These are phyloP conservation scores for Leucosticte australis DNA, from an alignment of 2,113 vertebrate species.

Conservation along the genomic window DNA sequence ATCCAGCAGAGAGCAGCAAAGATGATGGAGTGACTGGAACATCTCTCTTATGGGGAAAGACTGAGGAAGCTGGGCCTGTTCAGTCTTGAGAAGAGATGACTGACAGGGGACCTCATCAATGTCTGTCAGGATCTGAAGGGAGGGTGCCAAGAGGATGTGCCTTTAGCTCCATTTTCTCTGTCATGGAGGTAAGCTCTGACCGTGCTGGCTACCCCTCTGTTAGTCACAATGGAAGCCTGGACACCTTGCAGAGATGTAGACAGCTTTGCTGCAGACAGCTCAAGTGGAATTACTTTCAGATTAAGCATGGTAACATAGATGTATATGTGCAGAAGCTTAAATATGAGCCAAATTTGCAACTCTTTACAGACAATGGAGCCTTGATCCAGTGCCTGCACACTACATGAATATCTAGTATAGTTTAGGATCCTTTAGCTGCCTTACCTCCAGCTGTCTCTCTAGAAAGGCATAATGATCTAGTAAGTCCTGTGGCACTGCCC, in stretches of 20 bases:
- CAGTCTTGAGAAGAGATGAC: background rate
- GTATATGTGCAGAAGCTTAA: background rate
- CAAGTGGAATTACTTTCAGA: background rate
- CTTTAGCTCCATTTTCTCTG: background rate
- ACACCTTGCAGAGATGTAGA: background rate
- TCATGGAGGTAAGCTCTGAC: background rate
- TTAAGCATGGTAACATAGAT: background rate
- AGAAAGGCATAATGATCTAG: background rate
- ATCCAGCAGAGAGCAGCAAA: background rate
- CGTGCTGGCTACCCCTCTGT: background rate
- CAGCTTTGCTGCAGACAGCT: background rate
- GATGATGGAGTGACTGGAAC: background rate
- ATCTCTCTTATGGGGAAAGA: background rate
- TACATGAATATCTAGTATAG: background rate
- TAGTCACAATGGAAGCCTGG: background rate
- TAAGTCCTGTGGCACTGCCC: background rate
- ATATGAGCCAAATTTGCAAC: background rate
- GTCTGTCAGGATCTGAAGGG: background rate
- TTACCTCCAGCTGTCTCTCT: background rate
- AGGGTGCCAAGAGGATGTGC: background rate
- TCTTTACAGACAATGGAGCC: background rate
- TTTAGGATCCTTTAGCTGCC: background rate
- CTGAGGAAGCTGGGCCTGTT: background rate
- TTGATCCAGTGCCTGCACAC: background rate
- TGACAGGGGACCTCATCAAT: background rate